A percentile compares a stretch with the other conserved stretches of the same genome.
phyloP scores from a whole-genome alignment of 2,113 vertebrate genomes.

The Scalopus aquaticus region DNA sequence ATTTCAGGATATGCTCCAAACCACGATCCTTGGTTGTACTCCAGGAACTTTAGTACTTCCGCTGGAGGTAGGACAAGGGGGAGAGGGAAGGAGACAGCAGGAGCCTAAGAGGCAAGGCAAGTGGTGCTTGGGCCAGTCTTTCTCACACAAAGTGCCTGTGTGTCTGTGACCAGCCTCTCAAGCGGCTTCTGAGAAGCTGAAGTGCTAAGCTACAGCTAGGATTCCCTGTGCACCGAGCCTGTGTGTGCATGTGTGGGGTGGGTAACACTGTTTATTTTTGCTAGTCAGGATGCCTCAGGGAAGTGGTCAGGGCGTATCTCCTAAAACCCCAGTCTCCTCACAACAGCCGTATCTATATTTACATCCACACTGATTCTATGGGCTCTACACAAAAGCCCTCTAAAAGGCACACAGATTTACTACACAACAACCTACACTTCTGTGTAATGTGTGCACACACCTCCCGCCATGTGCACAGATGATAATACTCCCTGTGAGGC shows the following conservation, averaged over 20 bases:
- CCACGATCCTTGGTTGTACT: not conserved
- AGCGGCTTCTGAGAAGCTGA: not conserved
- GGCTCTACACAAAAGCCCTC: not conserved
- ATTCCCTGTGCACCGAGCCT: not conserved
- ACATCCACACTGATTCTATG: not conserved
- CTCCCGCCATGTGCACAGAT: accelerated
- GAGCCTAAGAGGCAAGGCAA: not conserved
- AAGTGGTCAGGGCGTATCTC: not conserved
- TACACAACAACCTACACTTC: not conserved
- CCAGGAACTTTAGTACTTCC: not conserved
- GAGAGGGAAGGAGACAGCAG: not conserved
- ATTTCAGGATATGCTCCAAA: not conserved
- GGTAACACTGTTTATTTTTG: not conserved
- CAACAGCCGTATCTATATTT: accelerated
- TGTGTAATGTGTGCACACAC: accelerated
- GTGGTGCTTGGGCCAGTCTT: too few species aligned
- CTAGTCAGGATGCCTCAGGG: not conserved
- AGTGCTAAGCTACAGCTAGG: not conserved
- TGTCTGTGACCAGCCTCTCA: not conserved
- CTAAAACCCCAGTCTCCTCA: not conserved
- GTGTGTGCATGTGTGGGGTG: too few species aligned
- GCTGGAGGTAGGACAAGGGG: not conserved
- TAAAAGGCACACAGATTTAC: not conserved
- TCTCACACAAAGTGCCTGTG: not conserved
- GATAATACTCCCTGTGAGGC: not conserved